phyloP scores from a whole-genome alignment of 2,888 invertebrate genomes.

The Labia minor region DNA sequence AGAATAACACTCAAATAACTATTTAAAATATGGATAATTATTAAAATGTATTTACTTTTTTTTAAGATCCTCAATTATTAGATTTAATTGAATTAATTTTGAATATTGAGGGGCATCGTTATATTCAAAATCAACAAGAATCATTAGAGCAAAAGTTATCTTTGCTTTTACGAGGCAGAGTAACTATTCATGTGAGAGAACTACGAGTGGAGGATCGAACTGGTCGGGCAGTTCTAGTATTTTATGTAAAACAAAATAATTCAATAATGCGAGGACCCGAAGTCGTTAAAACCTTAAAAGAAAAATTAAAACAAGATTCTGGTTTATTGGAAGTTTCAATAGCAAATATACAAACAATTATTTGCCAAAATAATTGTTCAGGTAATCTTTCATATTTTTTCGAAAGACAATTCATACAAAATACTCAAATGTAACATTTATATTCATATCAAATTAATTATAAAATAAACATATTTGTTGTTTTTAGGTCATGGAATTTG shows the following conservation, averaged over 20 bases:
- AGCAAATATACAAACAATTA: constrained; percentile 64
- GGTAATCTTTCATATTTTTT: constrained; percentile 35
- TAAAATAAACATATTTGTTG: no score
- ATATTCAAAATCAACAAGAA: constrained; percentile 60
- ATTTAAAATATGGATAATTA: constrained; percentile 13
- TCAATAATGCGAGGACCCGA: constrained; percentile 46
- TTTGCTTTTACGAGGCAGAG: constrained; percentile 63
- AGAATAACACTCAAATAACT: constrained; percentile 22
- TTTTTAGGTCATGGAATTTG: constrained; percentile 65
- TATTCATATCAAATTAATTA: no score
- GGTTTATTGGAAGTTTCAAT: constrained; percentile 62
- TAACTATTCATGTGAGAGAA: constrained; percentile 46
- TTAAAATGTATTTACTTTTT: constrained; percentile 18
- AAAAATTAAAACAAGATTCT: constrained; percentile 58
- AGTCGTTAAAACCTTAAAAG: constrained; percentile 54
- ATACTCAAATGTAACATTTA: neutral
- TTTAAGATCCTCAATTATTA: constrained; percentile 56
- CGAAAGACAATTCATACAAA: neutral
- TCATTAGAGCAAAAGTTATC: constrained; percentile 70
- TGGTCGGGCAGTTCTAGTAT: constrained; percentile 53
- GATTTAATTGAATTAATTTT: constrained; percentile 73
- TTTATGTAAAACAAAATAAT: constrained; percentile 52
- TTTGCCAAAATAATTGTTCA: constrained; percentile 89
- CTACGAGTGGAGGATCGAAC: constrained; percentile 48
- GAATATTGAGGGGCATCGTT: constrained; percentile 56